Percentiles rank a stretch among this genome's conserved stretches.
Evolutionary conservation across 2,113 vertebrate species (phyloP).

Genomic region (Pteruthius melanotis): DNA sequence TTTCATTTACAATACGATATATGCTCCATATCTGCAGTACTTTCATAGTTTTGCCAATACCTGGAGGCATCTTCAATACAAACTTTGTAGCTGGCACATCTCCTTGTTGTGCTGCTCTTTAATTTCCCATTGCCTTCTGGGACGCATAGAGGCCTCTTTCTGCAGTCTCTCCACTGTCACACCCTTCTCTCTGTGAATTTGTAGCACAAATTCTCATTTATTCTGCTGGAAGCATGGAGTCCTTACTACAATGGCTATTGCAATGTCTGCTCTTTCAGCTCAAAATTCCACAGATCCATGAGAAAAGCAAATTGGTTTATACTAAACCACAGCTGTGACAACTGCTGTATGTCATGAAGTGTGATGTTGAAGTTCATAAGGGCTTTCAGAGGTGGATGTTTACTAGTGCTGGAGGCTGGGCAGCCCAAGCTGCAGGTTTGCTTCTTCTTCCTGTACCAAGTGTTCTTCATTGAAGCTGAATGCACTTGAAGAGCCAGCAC

Average conservation of each 20-base stretch:
- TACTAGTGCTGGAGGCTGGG: background rate
- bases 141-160: background rate
- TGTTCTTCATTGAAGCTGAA: background rate
- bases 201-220: background rate
- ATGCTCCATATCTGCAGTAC: background rate
- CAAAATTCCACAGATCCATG: background rate
- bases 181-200: background rate
- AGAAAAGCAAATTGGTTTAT: background rate
- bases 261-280: background rate
- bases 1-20: background rate
- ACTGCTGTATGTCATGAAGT: background rate
- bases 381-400: background rate
- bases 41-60: background rate
- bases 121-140: background rate
- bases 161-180: background rate
- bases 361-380: background rate
- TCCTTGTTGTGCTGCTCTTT: background rate
- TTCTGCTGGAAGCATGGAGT: background rate
- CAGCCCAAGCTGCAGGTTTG: background rate
- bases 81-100: background rate
- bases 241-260: accelerated
- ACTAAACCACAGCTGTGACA: background rate
- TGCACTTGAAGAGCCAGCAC: background rate
- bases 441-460: background rate
- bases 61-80: background rate